Base-by-base conservation (phyloP, 2,888 invertebrate species). In the Agrotis clavis region DNA sequence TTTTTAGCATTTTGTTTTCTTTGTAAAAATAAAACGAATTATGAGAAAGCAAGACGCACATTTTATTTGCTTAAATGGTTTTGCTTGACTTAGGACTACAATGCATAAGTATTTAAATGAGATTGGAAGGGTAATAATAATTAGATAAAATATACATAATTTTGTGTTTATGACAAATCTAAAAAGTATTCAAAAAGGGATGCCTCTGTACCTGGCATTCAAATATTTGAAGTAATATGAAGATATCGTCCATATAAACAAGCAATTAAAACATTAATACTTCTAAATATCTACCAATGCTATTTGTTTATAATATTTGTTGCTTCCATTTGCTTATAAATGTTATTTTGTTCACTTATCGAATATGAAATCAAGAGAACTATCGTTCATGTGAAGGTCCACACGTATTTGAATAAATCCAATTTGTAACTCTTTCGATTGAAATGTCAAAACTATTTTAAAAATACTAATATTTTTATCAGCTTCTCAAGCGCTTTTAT, bases 31-130 rank as follows among this genome's bases (percentile, higher is more conserved):
- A 78, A 82, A 79, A 68, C 50, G 9, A 54, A 53, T 0, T 51
- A 14, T 57, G 4, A 51, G 7, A 54, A 66, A 79, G 68, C 73
- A 68, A 72, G 41, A 62, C 14, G 70, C 54, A 41, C n/a, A 72
- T 82, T 82, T 82, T 79, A 82, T 78, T 79, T 66, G 53, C 13
- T 30, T 53, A 51, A 63, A 47, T 63, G 35, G 25, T 51, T 63
- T 62, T 75, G 62, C 71, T 71, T n/a, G 19, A 25, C 16, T 13
- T 21, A 41, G 4, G 16, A 21, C 7, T 70, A 60, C 18, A 57
- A 41, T 11, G 41, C 11, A 41, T 41, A 41, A 41, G 41, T 41
- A 41, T 21, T 25, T 21, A 16, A 18, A 19, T 21, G 35, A 19
- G 16, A 48, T 19, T 41, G 41, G 13, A 56, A 9, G 41, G 14